These are phyloP conservation scores for Caradrina kadenii DNA, from an alignment of 2,888 invertebrate genomes.

Conservation along the genomic window DNA sequence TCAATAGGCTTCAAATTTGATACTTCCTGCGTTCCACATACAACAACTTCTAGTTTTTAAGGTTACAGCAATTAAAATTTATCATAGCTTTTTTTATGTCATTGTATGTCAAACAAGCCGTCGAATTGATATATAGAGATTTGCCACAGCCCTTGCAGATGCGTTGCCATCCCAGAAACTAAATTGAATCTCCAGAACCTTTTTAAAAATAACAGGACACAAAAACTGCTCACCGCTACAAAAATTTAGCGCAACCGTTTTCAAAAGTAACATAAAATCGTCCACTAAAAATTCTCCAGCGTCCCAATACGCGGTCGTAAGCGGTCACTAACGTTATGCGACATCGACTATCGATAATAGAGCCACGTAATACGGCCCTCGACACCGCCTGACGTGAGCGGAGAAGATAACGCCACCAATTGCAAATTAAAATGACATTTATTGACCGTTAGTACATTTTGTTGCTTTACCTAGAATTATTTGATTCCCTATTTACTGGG, in stretches of 20 bases:
- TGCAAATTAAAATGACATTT: constrained; percentile 83
- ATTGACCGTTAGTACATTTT: constrained; percentile 79
- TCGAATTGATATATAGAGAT: too few relatives aligned
- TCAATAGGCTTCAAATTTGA: too few relatives aligned
- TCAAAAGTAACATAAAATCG: constrained; percentile 36
- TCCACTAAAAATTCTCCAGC: constrained; percentile 46
- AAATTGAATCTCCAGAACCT: constrained; percentile 3
- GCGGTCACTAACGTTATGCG: constrained; percentile 46
- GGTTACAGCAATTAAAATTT: too few relatives aligned
- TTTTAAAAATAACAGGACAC: constrained; percentile 6
- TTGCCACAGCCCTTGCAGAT: too few relatives aligned
- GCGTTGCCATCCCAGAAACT: too few relatives aligned
- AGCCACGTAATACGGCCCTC: constrained; percentile 64
- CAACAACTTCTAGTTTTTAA: too few relatives aligned
- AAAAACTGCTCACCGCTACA: constrained; percentile 12
- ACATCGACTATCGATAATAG: constrained; percentile 53
- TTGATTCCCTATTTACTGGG: constrained; percentile 61
- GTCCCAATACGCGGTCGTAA: constrained; percentile 49
- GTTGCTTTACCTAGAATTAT: constrained; percentile 75
- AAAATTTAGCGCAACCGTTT: constrained; percentile 30
- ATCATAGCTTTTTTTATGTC: too few relatives aligned
- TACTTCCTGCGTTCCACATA: too few relatives aligned
- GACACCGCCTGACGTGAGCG: constrained; percentile 70
- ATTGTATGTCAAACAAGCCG: too few relatives aligned
- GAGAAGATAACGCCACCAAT: constrained; percentile 75